Percentiles rank a stretch among this genome's conserved stretches.
Evolutionary conservation across 2,797 vertebrate species (phyloP).

Genomic region (Sebastes miniatus): DNA sequence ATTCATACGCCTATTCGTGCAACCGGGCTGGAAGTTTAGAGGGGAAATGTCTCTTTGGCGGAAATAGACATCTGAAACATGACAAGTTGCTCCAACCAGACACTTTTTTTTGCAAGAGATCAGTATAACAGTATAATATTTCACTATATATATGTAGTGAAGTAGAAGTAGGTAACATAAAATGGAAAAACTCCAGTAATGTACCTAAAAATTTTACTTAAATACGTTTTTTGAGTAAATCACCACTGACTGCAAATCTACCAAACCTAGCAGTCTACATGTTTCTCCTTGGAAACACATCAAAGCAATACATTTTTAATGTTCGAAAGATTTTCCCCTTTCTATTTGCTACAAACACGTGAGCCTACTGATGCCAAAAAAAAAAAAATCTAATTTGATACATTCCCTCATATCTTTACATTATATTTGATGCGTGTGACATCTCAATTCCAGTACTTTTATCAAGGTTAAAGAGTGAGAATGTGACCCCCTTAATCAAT

Average conservation of each 20-base stretch:
- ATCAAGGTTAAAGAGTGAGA: slow-evolving; percentile 75
- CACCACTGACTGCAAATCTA: background rate
- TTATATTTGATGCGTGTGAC: slow-evolving; percentile 36
- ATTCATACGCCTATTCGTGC: too few species aligned
- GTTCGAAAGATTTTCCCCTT: background rate
- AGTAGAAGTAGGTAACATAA: background rate
- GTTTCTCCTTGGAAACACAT: background rate
- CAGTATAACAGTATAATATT: background rate
- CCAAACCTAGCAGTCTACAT: background rate
- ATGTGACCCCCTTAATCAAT: slow-evolving; percentile 69
- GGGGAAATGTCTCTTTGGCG: background rate
- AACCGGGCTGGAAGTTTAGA: too few species aligned
- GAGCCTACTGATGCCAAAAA: background rate
- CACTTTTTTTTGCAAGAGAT: background rate
- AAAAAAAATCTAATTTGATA: background rate
- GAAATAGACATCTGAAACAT: background rate
- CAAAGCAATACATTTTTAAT: background rate
- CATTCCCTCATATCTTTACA: background rate
- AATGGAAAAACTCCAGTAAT: background rate
- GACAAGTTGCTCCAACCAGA: background rate
- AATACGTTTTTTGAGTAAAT: background rate
- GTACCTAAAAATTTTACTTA: background rate
- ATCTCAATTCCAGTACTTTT: slow-evolving; percentile 63
- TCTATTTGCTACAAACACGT: background rate
- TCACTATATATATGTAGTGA: background rate